Evolutionary conservation across 2,888 invertebrate species (phyloP), one percentile per base, ranked within the genome.

Genomic region (Drosophila flavopinicola): DNA sequence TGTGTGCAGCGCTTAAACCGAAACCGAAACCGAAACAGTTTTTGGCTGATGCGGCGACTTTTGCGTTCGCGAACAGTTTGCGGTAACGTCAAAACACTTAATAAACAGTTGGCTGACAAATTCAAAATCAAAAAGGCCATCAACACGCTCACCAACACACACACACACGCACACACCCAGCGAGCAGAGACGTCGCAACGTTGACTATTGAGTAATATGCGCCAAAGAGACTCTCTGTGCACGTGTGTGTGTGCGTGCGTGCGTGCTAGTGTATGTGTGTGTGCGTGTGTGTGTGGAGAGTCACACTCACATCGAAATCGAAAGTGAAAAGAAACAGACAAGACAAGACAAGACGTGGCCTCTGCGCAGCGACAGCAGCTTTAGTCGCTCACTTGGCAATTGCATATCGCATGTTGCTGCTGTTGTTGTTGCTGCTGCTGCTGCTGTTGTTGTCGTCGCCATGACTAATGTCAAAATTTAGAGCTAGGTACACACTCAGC

Each of bases 81-180:
- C 87, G 77, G 80, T 78, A 80, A 79, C 78, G 75, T 80, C 88
- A 74, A 89, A 85, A 86, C 84, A 85, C 75, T 86, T 85, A 88
- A 88, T 88, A 89, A 88, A 80, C 88, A 82, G 87, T 82, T 73
- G 76, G 84, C 76, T 79, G 88, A 87, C 87, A 85, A 85, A 85
- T 85, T 82, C 75, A 85, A 86, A 85, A 86, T 85, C 72, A 84
- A 86, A 84, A 78, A 66, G 74, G 72, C 83, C 75, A 83, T 79
- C 83, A 79, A 77, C 79, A 73, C 60, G 61, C 67, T 69, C 71
- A 71, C 53, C 49, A 61, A 48, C 38, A 61, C 53, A 39, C 54
- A 44, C 35, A 45, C 58, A 33, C 29, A 13, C 6, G 6, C 15
- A 2, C 9, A 32, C 9, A 15, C 0, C 9, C 1, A 10, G 25